These are phyloP conservation scores for Epirrhoe alternata DNA, from an alignment of 2,888 invertebrate species.

Conservation along the genomic window DNA sequence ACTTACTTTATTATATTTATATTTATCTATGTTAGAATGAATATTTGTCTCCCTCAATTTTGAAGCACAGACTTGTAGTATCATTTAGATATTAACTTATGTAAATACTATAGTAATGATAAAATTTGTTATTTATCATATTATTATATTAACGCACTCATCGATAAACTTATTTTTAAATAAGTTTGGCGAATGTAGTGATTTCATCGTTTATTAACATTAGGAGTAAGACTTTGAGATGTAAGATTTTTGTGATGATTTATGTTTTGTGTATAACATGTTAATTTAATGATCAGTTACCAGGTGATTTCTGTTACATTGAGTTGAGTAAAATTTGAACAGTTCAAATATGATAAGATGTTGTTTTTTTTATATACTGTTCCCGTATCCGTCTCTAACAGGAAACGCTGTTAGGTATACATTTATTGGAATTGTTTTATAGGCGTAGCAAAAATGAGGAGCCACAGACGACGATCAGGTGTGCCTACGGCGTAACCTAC, in stretches of 20 bases:
- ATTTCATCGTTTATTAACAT: slow-evolving; percentile 72
- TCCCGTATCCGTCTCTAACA: slow-evolving; percentile 62
- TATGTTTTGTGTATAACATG: slow-evolving; percentile 74
- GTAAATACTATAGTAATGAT: slow-evolving; percentile 77
- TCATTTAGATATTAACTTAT: slow-evolving; percentile 71
- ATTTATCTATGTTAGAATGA: slow-evolving; percentile 66
- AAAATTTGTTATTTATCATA: slow-evolving; percentile 81
- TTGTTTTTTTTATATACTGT: slow-evolving; percentile 77
- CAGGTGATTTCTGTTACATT: slow-evolving; percentile 79
- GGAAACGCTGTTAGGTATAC: slow-evolving; percentile 46
- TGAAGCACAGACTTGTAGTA: slow-evolving; percentile 75
- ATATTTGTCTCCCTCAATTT: slow-evolving; percentile 73
- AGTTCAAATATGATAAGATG: slow-evolving; percentile 73
- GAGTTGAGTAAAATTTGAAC: slow-evolving; percentile 80
- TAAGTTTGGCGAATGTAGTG: slow-evolving; percentile 73
- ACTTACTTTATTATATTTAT: slow-evolving; percentile 44
- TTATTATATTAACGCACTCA: slow-evolving; percentile 74
- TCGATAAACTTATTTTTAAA: slow-evolving; percentile 79
- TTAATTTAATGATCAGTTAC: slow-evolving; percentile 82
- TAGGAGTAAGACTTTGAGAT: slow-evolving; percentile 65
- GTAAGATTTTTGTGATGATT: slow-evolving; percentile 76
- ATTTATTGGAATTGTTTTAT: slow-evolving; percentile 60
- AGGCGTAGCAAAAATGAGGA: slow-evolving; percentile 71
- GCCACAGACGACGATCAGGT: slow-evolving; percentile 54
- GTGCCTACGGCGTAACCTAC: slow-evolving; percentile 32